Conservation (phyloP, 2,797 vertebrate species). For the Artibeus jamaicensis region DNA sequence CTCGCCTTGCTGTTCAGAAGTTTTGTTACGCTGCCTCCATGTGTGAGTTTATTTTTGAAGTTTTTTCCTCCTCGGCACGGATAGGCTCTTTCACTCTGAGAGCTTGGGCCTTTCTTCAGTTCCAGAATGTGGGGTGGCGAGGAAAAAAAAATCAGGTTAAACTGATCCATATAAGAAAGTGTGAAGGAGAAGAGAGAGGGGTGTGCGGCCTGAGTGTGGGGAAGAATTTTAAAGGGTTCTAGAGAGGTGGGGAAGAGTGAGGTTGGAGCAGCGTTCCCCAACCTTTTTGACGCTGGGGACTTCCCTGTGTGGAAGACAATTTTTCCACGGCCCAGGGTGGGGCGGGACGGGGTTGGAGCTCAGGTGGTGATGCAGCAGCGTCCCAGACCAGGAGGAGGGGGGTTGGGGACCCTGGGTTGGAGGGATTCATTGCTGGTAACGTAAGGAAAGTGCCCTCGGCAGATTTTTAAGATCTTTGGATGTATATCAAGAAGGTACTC, state of each 20-base stretch:
- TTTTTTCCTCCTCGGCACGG: not conserved
- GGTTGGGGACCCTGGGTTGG: not conserved
- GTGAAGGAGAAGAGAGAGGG: not conserved
- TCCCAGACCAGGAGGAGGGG: not conserved
- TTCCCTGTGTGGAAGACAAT: not conserved
- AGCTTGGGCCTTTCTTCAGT: not conserved
- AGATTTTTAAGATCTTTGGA: not conserved
- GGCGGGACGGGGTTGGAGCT: no score
- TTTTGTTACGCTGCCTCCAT: not conserved
- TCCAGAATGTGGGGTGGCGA: not conserved
- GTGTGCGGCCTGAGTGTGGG: not conserved
- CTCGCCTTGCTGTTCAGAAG: not conserved
- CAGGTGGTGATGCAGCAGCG: not conserved
- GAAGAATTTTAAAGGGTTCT: not conserved
- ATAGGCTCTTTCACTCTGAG: not conserved
- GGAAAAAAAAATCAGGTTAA: not conserved
- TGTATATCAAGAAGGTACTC: not conserved
- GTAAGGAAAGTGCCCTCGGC: not conserved
- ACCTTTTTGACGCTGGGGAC: not conserved
- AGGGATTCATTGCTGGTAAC: not conserved
- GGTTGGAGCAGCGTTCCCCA: not conserved
- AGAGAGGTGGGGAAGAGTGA: not conserved
- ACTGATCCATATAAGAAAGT: not conserved
- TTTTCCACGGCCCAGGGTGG: no score
- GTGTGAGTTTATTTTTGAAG: not conserved